Conservation (phyloP, 2,113 vertebrate genomes). For the Dolichotis patagonum region DNA sequence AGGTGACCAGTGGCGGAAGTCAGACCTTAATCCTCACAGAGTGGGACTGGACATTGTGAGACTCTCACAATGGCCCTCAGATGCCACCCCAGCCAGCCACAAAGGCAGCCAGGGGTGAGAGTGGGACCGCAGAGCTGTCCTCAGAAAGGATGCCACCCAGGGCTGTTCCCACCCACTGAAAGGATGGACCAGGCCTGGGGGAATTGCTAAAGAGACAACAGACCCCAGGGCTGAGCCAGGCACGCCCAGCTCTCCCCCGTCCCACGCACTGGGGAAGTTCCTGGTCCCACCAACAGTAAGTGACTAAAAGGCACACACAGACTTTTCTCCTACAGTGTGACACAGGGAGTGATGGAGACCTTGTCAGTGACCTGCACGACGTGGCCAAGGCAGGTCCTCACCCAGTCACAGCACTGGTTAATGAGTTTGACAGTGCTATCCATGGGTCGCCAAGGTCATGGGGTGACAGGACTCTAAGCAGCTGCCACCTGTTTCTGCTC, state of each 20-base stretch:
- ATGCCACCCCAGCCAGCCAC: not conserved
- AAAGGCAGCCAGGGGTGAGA: not conserved
- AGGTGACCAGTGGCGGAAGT: not conserved
- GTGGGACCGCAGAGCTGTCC: not conserved
- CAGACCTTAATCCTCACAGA: not conserved
- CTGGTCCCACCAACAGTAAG: not conserved
- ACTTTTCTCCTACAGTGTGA: no score
- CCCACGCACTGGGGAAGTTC: not conserved
- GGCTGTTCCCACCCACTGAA: not conserved
- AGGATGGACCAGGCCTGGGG: not conserved
- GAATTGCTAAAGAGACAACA: not conserved
- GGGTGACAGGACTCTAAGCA: no score
- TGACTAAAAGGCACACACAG: not conserved
- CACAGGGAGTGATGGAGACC: not conserved
- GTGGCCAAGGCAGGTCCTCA: not conserved
- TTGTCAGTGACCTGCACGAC: not conserved
- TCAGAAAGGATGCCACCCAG: not conserved
- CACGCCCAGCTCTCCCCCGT: not conserved
- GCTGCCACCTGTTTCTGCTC: not conserved
- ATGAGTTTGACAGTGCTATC: not conserved
- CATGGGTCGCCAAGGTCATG: not conserved
- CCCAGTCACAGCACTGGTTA: not conserved
- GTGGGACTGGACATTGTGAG: not conserved
- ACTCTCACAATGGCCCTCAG: not conserved
- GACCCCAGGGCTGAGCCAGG: not conserved